These are phyloP conservation scores for Panthera tigris DNA, from an alignment of 2,113 vertebrate genomes.

Conservation along the genomic window DNA sequence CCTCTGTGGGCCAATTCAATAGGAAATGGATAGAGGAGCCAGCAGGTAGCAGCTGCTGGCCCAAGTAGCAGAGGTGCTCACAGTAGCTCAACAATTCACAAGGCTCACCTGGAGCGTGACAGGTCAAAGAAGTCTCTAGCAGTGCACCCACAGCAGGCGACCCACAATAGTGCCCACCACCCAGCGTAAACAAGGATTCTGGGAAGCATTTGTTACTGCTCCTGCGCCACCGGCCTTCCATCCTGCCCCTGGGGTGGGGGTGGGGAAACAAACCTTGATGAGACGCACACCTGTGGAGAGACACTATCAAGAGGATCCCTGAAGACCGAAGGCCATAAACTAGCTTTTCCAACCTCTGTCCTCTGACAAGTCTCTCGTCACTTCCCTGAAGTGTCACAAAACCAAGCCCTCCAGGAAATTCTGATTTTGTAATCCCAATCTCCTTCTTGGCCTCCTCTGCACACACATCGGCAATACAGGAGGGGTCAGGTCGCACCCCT, in stretches of 20 bases:
- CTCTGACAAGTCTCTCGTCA: background rate
- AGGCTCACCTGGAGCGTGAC: background rate
- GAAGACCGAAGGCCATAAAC: background rate
- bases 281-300: background rate
- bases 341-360: background rate
- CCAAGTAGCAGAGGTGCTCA: background rate
- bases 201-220: background rate
- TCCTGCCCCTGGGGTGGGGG: background rate
- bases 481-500: background rate
- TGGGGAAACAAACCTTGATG: background rate
- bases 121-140: background rate
- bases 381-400: background rate
- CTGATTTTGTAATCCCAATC: background rate
- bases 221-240: background rate
- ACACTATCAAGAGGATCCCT: background rate
- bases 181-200: background rate
- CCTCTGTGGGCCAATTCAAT: background rate
- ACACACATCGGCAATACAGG: background rate
- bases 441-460: background rate
- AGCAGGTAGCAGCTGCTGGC: background rate
- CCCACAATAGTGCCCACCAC: background rate
- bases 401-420: background rate
- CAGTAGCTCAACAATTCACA: background rate
- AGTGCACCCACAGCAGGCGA: rapidly evolving
- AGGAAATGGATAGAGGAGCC: background rate